Evolutionary conservation across 2,113 vertebrate species (phyloP).

Genomic region (Nothocercus nigrocapillus): DNA sequence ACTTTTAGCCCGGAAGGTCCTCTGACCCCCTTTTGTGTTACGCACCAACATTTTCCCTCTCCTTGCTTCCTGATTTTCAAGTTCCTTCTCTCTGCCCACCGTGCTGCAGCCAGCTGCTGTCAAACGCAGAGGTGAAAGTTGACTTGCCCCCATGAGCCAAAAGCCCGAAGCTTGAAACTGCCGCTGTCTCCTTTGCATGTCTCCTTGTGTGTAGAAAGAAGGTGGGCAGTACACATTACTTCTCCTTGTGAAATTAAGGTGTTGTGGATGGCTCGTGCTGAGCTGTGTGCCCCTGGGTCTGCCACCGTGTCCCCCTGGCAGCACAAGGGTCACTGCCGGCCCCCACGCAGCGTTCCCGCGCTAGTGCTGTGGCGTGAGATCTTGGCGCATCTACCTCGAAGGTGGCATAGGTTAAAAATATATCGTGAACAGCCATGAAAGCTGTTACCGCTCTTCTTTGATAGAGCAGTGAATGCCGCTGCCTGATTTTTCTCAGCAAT

Average conservation of each 20-base stretch:
- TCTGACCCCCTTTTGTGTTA: background rate
- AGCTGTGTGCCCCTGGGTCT: rapidly evolving
- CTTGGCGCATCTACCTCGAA: background rate
- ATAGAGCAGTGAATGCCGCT: background rate
- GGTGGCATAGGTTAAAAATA: background rate
- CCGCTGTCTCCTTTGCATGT: background rate
- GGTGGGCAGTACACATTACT: background rate
- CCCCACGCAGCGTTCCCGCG: background rate
- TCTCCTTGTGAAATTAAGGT: background rate
- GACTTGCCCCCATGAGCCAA: rapidly evolving
- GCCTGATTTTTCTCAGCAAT: conserved; percentile 40
- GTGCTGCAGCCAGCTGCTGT: background rate
- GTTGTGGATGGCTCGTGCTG: background rate
- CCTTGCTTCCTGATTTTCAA: background rate
- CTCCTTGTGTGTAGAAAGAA: background rate
- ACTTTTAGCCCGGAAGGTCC: background rate
- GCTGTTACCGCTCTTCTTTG: background rate
- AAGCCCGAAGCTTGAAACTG: background rate
- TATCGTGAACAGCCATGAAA: background rate
- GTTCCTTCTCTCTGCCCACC: background rate
- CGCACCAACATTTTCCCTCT: background rate
- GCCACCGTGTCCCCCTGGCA: background rate
- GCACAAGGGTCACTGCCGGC: background rate
- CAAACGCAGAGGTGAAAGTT: background rate
- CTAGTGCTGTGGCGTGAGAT: rapidly evolving